phyloP scores from a whole-genome alignment of 1,140 invertebrate species.

The Pachypeltis micranthus region DNA sequence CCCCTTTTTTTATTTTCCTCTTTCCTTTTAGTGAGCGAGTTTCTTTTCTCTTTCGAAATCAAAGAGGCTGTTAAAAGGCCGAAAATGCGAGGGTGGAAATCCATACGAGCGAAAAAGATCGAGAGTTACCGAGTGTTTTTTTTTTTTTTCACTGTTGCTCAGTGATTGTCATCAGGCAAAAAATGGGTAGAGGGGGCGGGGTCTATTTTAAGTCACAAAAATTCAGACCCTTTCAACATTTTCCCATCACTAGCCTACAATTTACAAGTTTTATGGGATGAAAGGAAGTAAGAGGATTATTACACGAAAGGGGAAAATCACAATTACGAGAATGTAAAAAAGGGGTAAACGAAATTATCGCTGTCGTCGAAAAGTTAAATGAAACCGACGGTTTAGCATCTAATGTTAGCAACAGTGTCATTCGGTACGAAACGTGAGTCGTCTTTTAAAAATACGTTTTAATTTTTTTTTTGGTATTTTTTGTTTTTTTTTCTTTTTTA shows the following conservation, averaged over 20 bases:
- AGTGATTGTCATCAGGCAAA: slow-evolving; percentile 21
- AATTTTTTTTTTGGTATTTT: not conserved
- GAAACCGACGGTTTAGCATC: no score
- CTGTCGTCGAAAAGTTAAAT: no score
- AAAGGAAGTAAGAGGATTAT: no score
- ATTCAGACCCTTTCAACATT: not conserved
- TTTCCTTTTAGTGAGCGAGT: no score
- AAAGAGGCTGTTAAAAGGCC: not conserved
- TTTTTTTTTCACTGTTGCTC: slow-evolving; percentile 5
- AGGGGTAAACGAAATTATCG: no score
- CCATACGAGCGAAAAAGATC: not conserved
- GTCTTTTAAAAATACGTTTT: no score
- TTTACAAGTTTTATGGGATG: no score
- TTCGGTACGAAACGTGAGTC: no score
- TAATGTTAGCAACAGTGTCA: slow-evolving; percentile 5
- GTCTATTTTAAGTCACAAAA: not conserved
- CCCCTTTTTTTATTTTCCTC: no score
- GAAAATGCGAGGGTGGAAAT: not conserved
- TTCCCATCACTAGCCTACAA: slow-evolving; percentile 8
- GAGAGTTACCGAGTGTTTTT: not conserved
- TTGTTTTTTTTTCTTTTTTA: slow-evolving; percentile 5
- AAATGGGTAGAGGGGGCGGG: not conserved
- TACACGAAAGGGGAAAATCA: no score
- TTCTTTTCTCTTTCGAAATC: no score
- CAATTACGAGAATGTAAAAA: no score